Conservation (phyloP, 1,140 invertebrate species). For the Scaptomyza montana region DNA sequence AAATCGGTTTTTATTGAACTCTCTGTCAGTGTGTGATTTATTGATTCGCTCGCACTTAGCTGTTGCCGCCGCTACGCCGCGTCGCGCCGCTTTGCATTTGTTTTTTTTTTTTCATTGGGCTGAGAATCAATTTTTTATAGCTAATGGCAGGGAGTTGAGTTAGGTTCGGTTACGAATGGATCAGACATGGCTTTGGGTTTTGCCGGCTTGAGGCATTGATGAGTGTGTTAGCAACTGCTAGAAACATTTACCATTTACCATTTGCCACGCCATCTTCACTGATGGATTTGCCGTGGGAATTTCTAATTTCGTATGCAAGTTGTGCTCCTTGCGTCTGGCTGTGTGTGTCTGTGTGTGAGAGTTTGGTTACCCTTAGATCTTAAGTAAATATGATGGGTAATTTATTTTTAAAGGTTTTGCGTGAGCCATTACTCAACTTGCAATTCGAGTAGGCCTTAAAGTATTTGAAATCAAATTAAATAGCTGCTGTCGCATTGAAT, state of each 20-base stretch:
- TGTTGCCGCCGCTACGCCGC: neutral
- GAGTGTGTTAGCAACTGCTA: slow-evolving; percentile 62
- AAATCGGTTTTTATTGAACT: slow-evolving; percentile 42
- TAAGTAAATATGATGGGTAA: slow-evolving; percentile 80
- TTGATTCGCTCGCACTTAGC: slow-evolving; percentile 61
- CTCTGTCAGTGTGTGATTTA: slow-evolving; percentile 65
- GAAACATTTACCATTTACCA: slow-evolving; percentile 55
- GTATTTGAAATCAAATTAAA: slow-evolving; percentile 69
- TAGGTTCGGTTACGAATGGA: slow-evolving; percentile 44
- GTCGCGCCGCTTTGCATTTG: neutral
- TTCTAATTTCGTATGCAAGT: slow-evolving; percentile 77
- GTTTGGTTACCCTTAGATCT: slow-evolving; percentile 49
- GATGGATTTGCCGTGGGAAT: slow-evolving; percentile 77
- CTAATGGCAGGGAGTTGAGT: slow-evolving; percentile 69
- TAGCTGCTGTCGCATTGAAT: slow-evolving; percentile 38
- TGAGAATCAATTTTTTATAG: slow-evolving; percentile 65
- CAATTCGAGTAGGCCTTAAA: slow-evolving; percentile 53
- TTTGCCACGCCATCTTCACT: slow-evolving; percentile 33
- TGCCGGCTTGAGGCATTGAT: slow-evolving; percentile 42
- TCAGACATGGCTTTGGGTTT: slow-evolving; percentile 24
- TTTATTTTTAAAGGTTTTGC: slow-evolving; percentile 75
- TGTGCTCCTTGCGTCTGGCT: slow-evolving; percentile 39
- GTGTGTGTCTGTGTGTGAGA: neutral
- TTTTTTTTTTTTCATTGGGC: slow-evolving; percentile 1
- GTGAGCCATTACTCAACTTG: slow-evolving; percentile 76